These are phyloP conservation scores for Phoxinus phoxinus DNA, from an alignment of 2,113 vertebrate genomes.

Conservation along the genomic window DNA sequence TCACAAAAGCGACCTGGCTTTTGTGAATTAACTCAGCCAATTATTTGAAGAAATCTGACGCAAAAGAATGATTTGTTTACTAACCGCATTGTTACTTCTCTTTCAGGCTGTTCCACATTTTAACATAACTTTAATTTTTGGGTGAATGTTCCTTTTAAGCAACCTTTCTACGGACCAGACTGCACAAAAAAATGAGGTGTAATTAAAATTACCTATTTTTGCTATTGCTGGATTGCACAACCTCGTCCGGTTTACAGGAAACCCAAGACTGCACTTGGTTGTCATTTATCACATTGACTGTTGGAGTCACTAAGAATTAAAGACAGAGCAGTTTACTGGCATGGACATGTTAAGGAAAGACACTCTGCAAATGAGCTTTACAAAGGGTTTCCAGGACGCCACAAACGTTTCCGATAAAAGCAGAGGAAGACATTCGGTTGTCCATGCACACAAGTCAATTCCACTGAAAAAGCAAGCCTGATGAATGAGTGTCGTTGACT, in stretches of 20 bases:
- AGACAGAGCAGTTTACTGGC: conserved; percentile 28
- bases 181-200: background rate
- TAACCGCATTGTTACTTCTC: no score
- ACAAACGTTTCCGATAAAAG: conserved; percentile 50
- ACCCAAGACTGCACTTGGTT: background rate
- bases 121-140: no score
- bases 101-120: background rate
- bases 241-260: background rate
- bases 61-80: background rate
- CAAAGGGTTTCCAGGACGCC: conserved; percentile 40
- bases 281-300: conserved; percentile 1
- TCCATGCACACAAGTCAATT: conserved; percentile 8
- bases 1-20: no score
- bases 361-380: conserved; percentile 23
- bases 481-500: background rate
- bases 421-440: conserved; percentile 39
- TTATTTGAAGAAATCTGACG: background rate
- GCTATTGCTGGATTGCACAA: background rate
- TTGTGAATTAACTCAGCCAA: background rate
- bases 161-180: background rate
- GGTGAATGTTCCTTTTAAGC: no score
- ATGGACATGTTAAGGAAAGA: conserved; percentile 27
- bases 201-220: background rate
- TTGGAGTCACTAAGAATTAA: conserved; percentile 22
- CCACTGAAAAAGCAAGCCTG: background rate